Base-by-base conservation (phyloP, 2,888 invertebrate species). In the Ashinkailepas kermadecensis region DNA sequence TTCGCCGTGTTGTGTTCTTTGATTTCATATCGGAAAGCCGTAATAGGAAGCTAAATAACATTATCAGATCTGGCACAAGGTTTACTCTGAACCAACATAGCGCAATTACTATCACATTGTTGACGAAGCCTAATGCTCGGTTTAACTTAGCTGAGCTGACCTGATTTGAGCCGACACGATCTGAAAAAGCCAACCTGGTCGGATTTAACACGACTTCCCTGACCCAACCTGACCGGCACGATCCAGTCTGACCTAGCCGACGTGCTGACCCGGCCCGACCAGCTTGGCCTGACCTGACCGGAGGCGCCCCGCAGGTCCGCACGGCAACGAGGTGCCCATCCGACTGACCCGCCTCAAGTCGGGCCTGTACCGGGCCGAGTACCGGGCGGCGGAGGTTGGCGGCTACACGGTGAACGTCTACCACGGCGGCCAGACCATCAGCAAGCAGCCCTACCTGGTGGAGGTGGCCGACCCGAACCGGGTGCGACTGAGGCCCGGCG, bases 371-470 rank as follows among this genome's bases (percentile, higher is more conserved):
- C 89, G 93, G 0, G 92, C 94, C 0, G 94, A 94, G 85, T 95
- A 95, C 87, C 91, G 92, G 4, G 93, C 94, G 0, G 90, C 91
- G 84, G 89, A 91, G 83, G 93, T 94, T 9, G 95, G 95, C 2
- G 90, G 91, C 21, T 93, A 95, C 86, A 90, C 91, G 65, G 91
- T 96, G 82, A 90, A 91, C 25, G 90, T 92, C 56, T 90, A 91
- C 65, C 91, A 91, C 85, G 90, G 91, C 39, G 90, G 90, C 67
- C 90, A 90, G 6, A 89, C 91, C 12, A 89, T 92, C 25, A 90
- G 90, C 62, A 91, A 91, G 85, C 89, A 91, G 85, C 91, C 91
- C 0, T 91, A 91, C 85, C 89, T 90, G 11, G 89, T 95, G 7
- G 95, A 96, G 84, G 90, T 90, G 8, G 89, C 89, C 84, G 91